phyloP scores from a whole-genome alignment of 2,113 vertebrate genomes.

The Cichladusa arquata region DNA sequence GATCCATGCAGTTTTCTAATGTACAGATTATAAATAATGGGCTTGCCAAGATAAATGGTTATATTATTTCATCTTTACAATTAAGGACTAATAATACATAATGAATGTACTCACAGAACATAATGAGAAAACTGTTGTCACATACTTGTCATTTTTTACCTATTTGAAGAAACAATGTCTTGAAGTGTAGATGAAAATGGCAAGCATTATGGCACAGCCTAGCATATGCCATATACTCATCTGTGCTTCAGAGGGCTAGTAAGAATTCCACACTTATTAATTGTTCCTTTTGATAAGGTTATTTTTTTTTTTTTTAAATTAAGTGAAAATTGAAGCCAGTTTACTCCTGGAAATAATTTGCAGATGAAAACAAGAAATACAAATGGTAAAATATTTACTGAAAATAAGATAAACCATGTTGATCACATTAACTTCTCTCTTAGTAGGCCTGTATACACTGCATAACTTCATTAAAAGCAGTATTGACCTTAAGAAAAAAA shows the following conservation, averaged over 20 bases:
- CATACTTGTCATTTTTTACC: conserved; percentile 33
- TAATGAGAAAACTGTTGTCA: conserved; percentile 29
- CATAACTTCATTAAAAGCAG: background rate
- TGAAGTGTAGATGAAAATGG: conserved; percentile 2
- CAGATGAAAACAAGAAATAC: conserved; percentile 1
- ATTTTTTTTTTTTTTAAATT: background rate
- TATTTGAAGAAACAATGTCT: background rate
- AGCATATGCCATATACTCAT: background rate
- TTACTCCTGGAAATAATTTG: conserved; percentile 2
- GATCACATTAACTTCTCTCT: conserved; percentile 37
- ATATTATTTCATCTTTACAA: conserved; percentile 31
- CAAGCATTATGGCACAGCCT: background rate
- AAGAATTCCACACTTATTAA: background rate
- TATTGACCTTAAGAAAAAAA: background rate
- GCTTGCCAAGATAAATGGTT: conserved; percentile 33
- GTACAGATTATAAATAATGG: background rate
- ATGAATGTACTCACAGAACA: conserved; percentile 18
- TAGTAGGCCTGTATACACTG: conserved; percentile 22
- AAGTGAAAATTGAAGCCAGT: background rate
- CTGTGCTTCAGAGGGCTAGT: background rate
- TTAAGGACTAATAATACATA: conserved; percentile 41
- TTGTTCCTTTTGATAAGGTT: conserved; percentile 14
- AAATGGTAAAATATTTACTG: background rate
- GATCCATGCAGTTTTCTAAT: background rate
- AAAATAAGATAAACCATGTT: conserved; percentile 30